Conservation (phyloP, 2,797 vertebrate genomes). For the Chelon labrosus region DNA sequence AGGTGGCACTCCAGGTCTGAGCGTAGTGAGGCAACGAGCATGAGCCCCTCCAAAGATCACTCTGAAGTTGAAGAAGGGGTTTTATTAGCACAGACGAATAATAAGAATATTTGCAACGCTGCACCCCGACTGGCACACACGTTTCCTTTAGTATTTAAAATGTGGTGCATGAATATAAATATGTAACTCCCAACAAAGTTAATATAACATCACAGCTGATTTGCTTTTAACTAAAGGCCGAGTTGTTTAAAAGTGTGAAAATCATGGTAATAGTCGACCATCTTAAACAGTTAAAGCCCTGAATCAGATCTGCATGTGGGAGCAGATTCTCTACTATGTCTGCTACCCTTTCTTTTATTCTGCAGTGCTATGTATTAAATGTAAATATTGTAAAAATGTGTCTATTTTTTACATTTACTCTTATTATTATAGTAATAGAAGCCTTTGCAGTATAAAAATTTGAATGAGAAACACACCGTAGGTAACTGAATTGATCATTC, state of each 20-base stretch:
- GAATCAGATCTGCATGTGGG: not conserved
- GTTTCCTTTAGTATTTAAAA: too few relatives aligned
- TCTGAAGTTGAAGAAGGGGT: not conserved
- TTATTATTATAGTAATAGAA: not conserved
- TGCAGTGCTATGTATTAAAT: not conserved
- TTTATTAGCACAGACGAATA: not conserved
- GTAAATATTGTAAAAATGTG: too few relatives aligned
- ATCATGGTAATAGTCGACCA: not conserved
- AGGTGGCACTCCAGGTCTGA: slow-evolving; percentile 77
- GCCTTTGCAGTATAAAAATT: not conserved
- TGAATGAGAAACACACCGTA: not conserved
- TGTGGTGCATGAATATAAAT: not conserved
- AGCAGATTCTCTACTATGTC: not conserved
- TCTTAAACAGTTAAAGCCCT: not conserved
- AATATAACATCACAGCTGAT: not conserved
- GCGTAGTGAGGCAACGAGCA: not conserved
- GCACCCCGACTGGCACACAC: too few relatives aligned
- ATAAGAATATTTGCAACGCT: not conserved
- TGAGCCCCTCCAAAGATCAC: not conserved
- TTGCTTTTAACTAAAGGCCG: not conserved
- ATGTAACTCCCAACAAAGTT: not conserved
- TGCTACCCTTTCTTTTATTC: not conserved
- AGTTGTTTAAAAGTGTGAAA: not conserved
- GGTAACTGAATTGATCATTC: too few relatives aligned
- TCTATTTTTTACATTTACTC: not conserved